A percentile compares a stretch with the other conserved stretches of the same genome.
Evolutionary conservation across 92 coral and sea anemone genomes (phyloP).

Genomic region (Epizoanthus fatuus): DNA sequence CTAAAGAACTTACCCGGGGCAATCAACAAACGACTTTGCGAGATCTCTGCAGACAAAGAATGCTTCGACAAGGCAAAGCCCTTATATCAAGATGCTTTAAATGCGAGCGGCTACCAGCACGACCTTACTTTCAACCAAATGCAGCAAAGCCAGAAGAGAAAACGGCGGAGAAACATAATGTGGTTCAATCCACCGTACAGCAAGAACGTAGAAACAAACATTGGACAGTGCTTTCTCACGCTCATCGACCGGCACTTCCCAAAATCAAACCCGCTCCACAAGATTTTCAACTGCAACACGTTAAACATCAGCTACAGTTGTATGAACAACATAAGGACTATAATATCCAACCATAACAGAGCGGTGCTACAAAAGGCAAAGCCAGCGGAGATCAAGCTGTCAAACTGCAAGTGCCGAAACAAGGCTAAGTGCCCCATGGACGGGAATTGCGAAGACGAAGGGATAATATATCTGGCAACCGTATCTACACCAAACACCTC

Average conservation of each 20-base stretch:
- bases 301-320: neutral
- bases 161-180: neutral
- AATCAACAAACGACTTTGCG: neutral
- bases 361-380: no score
- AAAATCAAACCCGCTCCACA: neutral
- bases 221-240: no score
- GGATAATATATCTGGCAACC: no score
- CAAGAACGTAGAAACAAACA: no score
- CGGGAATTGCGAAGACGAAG: neutral
- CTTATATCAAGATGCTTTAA: neutral
- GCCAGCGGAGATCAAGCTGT: no score
- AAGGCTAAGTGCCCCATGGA: neutral
- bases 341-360: neutral
- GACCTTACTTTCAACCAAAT: no score
- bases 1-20: neutral
- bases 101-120: neutral
- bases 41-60: no score
- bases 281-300: neutral
- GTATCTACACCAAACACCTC: no score
- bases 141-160: neutral
- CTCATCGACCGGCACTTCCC: neutral
- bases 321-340: no score
- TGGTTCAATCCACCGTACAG: no score
- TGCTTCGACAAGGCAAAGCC: no score
- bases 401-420: neutral